Percentiles rank a stretch among this genome's conserved stretches.
phyloP scores from a whole-genome alignment of 2,797 vertebrate genomes.

The Microctenopoma lineatum region DNA sequence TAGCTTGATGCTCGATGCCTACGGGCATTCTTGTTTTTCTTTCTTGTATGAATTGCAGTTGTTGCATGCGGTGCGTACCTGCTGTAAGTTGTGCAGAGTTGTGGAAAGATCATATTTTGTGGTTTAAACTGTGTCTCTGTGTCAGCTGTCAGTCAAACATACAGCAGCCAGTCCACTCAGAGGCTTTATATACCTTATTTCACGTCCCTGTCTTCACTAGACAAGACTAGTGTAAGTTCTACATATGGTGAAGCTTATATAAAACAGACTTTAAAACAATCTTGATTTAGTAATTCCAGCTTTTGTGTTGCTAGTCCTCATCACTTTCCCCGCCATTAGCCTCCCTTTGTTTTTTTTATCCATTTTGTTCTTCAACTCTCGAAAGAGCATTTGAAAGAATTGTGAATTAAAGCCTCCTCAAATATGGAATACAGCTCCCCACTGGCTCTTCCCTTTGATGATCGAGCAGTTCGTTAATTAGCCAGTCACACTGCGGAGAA shows the following conservation, averaged over 20 bases:
- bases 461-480: conserved; percentile 57
- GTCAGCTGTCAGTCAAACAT: background rate
- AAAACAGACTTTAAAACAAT: background rate
- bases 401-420: conserved; percentile 9
- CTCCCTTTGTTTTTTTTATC: background rate
- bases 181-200: background rate
- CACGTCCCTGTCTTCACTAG: too few relatives aligned
- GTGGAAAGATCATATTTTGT: too few relatives aligned
- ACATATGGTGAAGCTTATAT: background rate
- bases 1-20: conserved; percentile 23
- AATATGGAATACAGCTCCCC: conserved; percentile 23
- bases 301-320: conserved; percentile 1
- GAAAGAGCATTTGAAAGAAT: conserved; percentile 12
- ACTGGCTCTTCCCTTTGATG: conserved; percentile 40
- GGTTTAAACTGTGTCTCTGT: background rate
- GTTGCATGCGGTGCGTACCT: conserved; percentile 13
- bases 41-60: conserved; percentile 34
- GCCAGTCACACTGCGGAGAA: conserved; percentile 18
- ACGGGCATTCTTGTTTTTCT: conserved; percentile 29
- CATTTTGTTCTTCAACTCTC: conserved; percentile 12
- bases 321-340: conserved; percentile 1
- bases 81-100: conserved; percentile 35
- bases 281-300: background rate
- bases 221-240: too few relatives aligned
- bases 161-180: background rate